Base-by-base conservation (phyloP, 2,888 invertebrate species). In the Heliconius cydno region DNA sequence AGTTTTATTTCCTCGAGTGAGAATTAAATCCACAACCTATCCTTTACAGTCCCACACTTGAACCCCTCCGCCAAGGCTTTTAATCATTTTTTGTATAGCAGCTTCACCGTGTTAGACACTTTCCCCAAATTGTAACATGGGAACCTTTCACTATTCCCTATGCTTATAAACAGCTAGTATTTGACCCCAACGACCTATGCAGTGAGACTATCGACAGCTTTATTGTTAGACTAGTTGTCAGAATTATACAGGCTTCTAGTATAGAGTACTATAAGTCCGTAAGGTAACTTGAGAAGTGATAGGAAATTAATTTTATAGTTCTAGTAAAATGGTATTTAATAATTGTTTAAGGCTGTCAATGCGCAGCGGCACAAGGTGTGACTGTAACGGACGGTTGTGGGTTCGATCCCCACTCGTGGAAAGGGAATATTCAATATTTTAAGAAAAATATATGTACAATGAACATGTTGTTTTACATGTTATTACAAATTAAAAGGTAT, bases 121-220 rank as follows among this genome's bases (percentile, higher is more conserved):
- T 70, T 70, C 70, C 70, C 41, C 41, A 70, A 70, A 70, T 70
- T 46, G 70, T 41, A 70, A 70, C 41, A 70, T 25, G 70, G 70
- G 41, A 70, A 41, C 25, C 70, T 70, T 70, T 70, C 70, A 70
- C 70, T 70, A 4, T 25, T 19, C 41, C 41, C 41, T 46, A 7
- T 25, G 46, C 41, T 46, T 70, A 41, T 25, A 46, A 70, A 2
- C 70, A 70, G 19, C 70, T 38, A 70, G 70, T 25, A 70, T 70
- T 70, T 70, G 70, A 70, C 41, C 70, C 25, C 25, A 41, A n/a
- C 41, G 70, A 70, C 70, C 70, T 28, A 10, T 68, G 6, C 41
- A 30, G 70, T 70, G 68, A 70, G 70, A 70, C 41, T 46, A 28
- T 25, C 70, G 70, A 70, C 70, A 70, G 70, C 70, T 70, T 70